Evolutionary conservation across 2,797 vertebrate genomes (phyloP), one percentile per base, ranked within the genome.

Genomic region (Hybognathus amarus): DNA sequence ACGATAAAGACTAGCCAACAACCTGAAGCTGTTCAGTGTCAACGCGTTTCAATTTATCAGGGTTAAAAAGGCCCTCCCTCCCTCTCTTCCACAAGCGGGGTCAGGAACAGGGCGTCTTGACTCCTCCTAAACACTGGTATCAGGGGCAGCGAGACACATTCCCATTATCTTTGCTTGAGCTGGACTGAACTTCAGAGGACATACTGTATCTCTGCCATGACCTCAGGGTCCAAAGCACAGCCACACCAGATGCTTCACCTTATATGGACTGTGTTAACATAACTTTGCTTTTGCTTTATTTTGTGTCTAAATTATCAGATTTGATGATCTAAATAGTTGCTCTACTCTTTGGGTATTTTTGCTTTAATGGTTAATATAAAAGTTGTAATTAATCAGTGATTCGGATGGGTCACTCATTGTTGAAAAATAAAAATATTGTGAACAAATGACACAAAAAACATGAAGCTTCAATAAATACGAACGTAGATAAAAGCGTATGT

Each of bases 21-120:
- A 74, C 71, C 80, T 64, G 73, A 45, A 33, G 45, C 85, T 83
- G 83, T 78, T 86, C 78, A 87, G 67, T 73, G 77, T 88, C 83
- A 83, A 66, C 77, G 42, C 2, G 4, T 40, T 75, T 78, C 24
- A 47, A 81, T 83, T 85, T 81, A 78, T 88, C 63, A 64, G 33
- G 54, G 69, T 52, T 75, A 52, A 56, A 76, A 69, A 52, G 42
- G 69, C 38, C 18, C 24, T 54, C 82, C 82, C 73, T 69, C 69
- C 38, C 17, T 30, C n/a, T 81, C 42, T 74, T 71, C 47, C 18
- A 42, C 54, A 38, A 50, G 71, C 38, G 22, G 38, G 73, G 27
- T 77, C 77, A 73, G 54, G 68, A 56, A 69, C 66, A 68, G 42
- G 50, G 77, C 63, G 22, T 78, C 77, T 85, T 67, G 7, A 79